Conservation (phyloP, 2,888 invertebrate species). For the Eudasyphora cyanicolor region DNA sequence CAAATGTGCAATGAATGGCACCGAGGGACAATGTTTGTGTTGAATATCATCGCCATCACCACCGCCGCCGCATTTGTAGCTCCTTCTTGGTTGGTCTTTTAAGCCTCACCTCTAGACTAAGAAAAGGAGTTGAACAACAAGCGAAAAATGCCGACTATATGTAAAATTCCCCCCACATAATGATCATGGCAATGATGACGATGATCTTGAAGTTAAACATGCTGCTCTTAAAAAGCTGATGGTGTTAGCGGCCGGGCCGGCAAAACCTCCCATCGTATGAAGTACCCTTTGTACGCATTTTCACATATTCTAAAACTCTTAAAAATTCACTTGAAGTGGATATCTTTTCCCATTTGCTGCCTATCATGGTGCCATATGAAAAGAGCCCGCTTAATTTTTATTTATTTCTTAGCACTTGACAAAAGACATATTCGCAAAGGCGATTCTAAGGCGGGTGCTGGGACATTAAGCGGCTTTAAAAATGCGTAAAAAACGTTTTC, state of each 20-base stretch:
- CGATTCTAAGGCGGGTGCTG: no score
- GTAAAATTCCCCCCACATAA: not conserved
- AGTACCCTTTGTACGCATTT: not conserved
- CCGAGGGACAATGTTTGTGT: constrained; percentile 43
- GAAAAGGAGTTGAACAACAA: constrained; percentile 10
- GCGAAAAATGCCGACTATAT: constrained; percentile 18
- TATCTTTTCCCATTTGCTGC: constrained; percentile 69
- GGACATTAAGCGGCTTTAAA: no score
- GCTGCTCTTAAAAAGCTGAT: constrained; percentile 26
- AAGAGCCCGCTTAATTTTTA: constrained; percentile 69
- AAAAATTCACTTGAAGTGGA: constrained; percentile 49
- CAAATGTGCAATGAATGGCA: constrained; percentile 29
- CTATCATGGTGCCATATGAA: constrained; percentile 73
- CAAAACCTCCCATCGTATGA: constrained; percentile 38
- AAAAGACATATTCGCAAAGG: no score
- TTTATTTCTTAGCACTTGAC: constrained; percentile 45
- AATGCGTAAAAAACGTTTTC: no score
- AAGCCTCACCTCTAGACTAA: constrained; percentile 14
- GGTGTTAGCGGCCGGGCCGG: constrained; percentile 55
- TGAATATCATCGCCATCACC: no score
- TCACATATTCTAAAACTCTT: constrained; percentile 28
- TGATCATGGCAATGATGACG: constrained; percentile 45
- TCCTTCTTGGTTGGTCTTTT: constrained; percentile 54
- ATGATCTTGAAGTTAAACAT: not conserved
- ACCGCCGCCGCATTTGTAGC: constrained; percentile 52